Conservation (phyloP, 2,113 vertebrate genomes). For the human region DNA sequence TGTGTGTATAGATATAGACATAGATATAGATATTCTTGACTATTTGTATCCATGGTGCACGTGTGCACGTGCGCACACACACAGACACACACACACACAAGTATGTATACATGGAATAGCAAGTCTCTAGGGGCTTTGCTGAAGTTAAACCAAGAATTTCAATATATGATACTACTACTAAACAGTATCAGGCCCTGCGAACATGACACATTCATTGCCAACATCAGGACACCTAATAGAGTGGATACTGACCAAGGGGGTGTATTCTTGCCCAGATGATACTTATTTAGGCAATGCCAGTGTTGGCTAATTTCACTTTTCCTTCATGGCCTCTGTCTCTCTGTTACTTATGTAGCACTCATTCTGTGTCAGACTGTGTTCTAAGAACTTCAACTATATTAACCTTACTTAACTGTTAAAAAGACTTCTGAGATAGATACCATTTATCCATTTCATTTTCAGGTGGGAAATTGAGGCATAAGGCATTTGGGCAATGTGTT, state of each 20-base stretch:
- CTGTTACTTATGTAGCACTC: not conserved
- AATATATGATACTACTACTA: not conserved
- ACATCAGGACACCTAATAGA: not conserved
- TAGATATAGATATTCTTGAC: not conserved
- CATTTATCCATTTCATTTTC: not conserved
- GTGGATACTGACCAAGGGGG: not conserved
- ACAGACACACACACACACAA: not conserved
- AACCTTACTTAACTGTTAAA: not conserved
- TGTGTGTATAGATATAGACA: not conserved
- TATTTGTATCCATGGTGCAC: not conserved
- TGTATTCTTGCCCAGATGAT: no score
- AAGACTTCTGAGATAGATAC: not conserved
- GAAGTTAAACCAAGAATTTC: not conserved
- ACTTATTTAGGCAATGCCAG: not conserved
- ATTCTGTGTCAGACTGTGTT: not conserved
- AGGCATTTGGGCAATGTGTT: not conserved
- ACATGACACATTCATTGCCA: not conserved
- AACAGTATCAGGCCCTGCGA: not conserved
- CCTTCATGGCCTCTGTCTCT: not conserved
- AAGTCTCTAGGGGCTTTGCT: not conserved
- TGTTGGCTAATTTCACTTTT: not conserved
- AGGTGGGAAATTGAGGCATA: not conserved
- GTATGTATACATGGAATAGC: not conserved
- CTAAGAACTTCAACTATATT: not conserved
- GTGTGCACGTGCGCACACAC: not conserved